Evolutionary conservation across 30 jellyfish, hydroid and myxozoan genomes (phyloP).

Genomic region (Aurelia aurita complex sp. Pacific): DNA sequence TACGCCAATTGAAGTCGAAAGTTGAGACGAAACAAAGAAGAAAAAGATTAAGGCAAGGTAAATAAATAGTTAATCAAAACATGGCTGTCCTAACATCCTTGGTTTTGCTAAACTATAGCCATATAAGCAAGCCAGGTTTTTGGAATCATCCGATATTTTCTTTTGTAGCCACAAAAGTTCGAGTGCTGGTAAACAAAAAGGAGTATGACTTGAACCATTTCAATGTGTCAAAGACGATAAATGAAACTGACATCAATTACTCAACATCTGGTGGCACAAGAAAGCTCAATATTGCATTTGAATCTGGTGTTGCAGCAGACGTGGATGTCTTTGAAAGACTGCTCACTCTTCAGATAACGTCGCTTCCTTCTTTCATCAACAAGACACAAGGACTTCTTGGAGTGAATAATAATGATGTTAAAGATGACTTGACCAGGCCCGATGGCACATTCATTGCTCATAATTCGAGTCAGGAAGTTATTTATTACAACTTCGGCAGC

Average conservation of each 20-base stretch:
- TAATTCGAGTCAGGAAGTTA: slow-evolving; percentile 27
- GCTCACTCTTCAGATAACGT: slow-evolving; percentile 23
- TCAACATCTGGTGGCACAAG: slow-evolving; percentile 11
- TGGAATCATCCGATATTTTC: neutral
- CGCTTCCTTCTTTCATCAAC: slow-evolving; percentile 5
- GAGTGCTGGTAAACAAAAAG: slow-evolving; percentile 1
- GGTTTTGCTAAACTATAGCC: too few species aligned
- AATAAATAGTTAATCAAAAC: too few species aligned
- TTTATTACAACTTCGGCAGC: slow-evolving; percentile 59
- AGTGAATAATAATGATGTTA: slow-evolving; percentile 21
- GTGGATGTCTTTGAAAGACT: slow-evolving; percentile 19
- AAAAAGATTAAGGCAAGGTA: too few species aligned
- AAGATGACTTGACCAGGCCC: slow-evolving; percentile 42
- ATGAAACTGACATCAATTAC: slow-evolving; percentile 26
- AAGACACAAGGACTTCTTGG: slow-evolving; percentile 57
- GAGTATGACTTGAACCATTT: neutral
- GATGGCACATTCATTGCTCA: slow-evolving; percentile 34
- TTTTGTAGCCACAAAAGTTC: neutral
- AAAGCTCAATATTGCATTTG: slow-evolving; percentile 1
- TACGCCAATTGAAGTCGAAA: too few species aligned
- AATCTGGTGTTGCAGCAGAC: slow-evolving; percentile 45
- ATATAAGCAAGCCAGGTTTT: too few species aligned
- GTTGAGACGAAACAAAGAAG: too few species aligned
- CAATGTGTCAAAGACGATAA: neutral
- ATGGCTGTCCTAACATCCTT: too few species aligned